Evolutionary conservation across 2,888 invertebrate genomes (phyloP).

Genomic region (Meloe dianella): DNA sequence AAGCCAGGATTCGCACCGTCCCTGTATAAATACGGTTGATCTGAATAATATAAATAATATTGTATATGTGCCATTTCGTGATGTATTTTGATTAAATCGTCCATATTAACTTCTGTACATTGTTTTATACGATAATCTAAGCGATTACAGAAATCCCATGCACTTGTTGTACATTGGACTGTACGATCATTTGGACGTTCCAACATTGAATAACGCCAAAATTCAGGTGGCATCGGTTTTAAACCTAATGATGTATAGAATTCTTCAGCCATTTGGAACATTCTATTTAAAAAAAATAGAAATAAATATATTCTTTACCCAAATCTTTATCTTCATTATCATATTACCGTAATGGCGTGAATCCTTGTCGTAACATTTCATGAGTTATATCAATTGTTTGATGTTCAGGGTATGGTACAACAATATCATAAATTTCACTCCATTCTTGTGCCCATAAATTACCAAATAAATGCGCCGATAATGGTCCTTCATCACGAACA

Average conservation of each 20-base stretch:
- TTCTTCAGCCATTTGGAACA: slow-evolving; percentile 84
- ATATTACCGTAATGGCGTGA: slow-evolving; percentile 75
- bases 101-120: slow-evolving; percentile 80
- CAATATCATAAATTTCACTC: slow-evolving; percentile 75
- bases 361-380: slow-evolving; percentile 77
- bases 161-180: slow-evolving; percentile 76
- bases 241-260: slow-evolving; percentile 83
- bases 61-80: slow-evolving; percentile 86
- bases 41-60: slow-evolving; percentile 79
- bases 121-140: slow-evolving; percentile 88
- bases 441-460: slow-evolving; percentile 88
- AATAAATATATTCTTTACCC: too few relatives aligned
- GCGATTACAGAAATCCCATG: slow-evolving; percentile 87
- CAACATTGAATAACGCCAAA: slow-evolving; percentile 84
- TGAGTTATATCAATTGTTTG: slow-evolving; percentile 76
- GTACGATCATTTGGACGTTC: slow-evolving; percentile 74
- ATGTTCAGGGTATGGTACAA: slow-evolving; percentile 77
- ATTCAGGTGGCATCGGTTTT: slow-evolving; percentile 80
- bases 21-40: slow-evolving; percentile 76
- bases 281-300: slow-evolving; percentile 60
- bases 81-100: slow-evolving; percentile 77
- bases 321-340: too few relatives aligned
- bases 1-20: slow-evolving; percentile 86
- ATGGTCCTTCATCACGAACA: slow-evolving; percentile 70
- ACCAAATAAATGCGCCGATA: slow-evolving; percentile 85